phyloP scores from a whole-genome alignment of 2,888 invertebrate species.

The Microplitis deprimator region DNA sequence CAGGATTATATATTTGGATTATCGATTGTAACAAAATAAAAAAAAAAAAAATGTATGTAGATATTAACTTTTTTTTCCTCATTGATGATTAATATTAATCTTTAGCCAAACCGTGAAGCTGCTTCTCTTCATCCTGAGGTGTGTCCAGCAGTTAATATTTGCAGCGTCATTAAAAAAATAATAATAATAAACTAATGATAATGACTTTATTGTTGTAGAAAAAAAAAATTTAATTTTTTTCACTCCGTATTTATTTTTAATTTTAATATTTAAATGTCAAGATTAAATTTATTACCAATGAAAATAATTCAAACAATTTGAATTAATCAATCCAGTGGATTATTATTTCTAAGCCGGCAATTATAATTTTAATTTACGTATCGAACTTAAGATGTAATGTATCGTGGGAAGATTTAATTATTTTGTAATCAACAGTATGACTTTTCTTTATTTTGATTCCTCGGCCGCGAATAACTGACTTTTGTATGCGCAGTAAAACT shows the following conservation, averaged over 20 bases:
- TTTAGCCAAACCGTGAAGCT: constrained; percentile 48
- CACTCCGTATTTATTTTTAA: too few relatives aligned
- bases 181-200: constrained; percentile 4
- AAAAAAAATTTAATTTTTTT: background rate
- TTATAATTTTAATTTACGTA: constrained; percentile 4
- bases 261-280: too few relatives aligned
- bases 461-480: background rate
- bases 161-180: constrained; percentile 33
- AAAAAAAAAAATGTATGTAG: background rate
- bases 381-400: constrained; percentile 19
- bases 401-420: constrained; percentile 50
- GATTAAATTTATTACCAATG: too few relatives aligned
- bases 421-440: constrained; percentile 43
- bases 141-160: constrained; percentile 42
- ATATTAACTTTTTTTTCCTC: constrained; percentile 16
- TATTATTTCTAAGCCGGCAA: too few relatives aligned
- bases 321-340: too few relatives aligned
- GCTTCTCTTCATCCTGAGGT: constrained; percentile 43
- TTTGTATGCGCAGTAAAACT: background rate
- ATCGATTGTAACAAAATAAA: background rate
- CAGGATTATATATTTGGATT: background rate
- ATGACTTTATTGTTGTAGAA: background rate
- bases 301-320: too few relatives aligned
- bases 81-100: constrained; percentile 3
- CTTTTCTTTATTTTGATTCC: constrained; percentile 21